A percentile compares a stretch with the other conserved stretches of the same genome.
Evolutionary conservation across 2,797 vertebrate genomes (phyloP).

Genomic region (Meriones psammophilus): DNA sequence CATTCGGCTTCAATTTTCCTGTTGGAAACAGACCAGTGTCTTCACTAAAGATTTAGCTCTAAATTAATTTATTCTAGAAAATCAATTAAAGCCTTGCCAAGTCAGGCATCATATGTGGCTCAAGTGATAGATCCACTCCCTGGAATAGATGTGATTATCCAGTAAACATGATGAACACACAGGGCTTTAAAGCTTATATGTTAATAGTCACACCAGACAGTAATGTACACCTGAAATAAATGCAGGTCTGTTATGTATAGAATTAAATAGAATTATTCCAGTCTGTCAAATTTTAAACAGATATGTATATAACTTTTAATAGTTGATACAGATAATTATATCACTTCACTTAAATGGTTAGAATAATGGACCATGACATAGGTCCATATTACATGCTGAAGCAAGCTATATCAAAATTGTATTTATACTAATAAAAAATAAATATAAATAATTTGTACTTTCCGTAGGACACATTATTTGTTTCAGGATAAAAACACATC

Average conservation of each 20-base stretch:
- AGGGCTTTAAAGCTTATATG: not conserved
- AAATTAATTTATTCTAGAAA: not conserved
- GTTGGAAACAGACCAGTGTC: slow-evolving; percentile 1
- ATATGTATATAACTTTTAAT: not conserved
- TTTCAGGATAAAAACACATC: not conserved
- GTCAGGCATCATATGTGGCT: not conserved
- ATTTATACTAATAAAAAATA: not conserved
- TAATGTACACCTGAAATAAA: not conserved
- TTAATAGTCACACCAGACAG: not conserved
- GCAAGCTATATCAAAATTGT: not conserved
- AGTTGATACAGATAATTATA: not conserved
- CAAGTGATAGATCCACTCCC: not conserved
- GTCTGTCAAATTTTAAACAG: not conserved
- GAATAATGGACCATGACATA: too few relatives aligned
- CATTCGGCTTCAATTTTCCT: not conserved
- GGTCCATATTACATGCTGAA: too few relatives aligned
- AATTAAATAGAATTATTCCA: not conserved
- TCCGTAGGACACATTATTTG: not conserved
- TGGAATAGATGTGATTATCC: not conserved
- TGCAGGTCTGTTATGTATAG: not conserved
- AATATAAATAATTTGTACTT: not conserved
- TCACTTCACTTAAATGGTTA: too few relatives aligned
- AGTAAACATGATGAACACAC: not conserved
- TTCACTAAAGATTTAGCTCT: not conserved
- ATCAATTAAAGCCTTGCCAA: not conserved